These are phyloP conservation scores for Amyelois transitella DNA, from an alignment of 1,140 invertebrate species.

Conservation along the genomic window DNA sequence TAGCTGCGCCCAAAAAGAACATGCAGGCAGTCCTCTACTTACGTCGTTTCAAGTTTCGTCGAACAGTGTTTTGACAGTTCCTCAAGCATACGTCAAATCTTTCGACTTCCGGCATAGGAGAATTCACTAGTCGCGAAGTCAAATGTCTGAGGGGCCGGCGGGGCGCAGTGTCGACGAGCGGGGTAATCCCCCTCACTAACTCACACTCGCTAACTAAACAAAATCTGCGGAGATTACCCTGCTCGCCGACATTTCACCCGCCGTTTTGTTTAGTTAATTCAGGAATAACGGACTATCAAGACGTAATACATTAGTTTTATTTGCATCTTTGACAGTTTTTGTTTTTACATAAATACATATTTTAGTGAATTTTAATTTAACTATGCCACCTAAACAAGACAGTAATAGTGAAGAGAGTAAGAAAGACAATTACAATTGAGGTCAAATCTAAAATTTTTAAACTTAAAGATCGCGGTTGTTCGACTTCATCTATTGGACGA, in stretches of 20 bases:
- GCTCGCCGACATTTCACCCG: too few relatives aligned
- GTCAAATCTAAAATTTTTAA: conserved; percentile 2
- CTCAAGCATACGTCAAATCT: conserved; percentile 3
- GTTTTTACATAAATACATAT: conserved; percentile 1
- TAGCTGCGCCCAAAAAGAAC: too few relatives aligned
- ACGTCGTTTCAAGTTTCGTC: conserved; percentile 5
- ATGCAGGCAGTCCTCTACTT: conserved; percentile 2
- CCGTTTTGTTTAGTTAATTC: not conserved
- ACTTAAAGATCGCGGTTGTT: not conserved
- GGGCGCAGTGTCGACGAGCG: not conserved
- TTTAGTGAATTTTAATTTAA: conserved; percentile 3
- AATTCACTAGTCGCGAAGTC: conserved; percentile 1
- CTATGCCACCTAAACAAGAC: conserved; percentile 1
- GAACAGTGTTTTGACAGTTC: conserved; percentile 3
- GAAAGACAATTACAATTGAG: conserved; percentile 1
- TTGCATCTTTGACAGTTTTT: not conserved
- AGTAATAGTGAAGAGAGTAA: conserved; percentile 2
- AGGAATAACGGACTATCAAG: conserved; percentile 1
- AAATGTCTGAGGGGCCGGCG: not conserved
- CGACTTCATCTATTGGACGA: not conserved
- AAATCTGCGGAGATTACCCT: not conserved
- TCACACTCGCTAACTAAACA: too few relatives aligned
- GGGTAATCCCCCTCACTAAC: too few relatives aligned
- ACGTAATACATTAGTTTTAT: conserved; percentile 3
- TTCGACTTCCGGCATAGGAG: conserved; percentile 1